Conservation (phyloP, 2,888 invertebrate species). For the Oxystoma pomonae region DNA sequence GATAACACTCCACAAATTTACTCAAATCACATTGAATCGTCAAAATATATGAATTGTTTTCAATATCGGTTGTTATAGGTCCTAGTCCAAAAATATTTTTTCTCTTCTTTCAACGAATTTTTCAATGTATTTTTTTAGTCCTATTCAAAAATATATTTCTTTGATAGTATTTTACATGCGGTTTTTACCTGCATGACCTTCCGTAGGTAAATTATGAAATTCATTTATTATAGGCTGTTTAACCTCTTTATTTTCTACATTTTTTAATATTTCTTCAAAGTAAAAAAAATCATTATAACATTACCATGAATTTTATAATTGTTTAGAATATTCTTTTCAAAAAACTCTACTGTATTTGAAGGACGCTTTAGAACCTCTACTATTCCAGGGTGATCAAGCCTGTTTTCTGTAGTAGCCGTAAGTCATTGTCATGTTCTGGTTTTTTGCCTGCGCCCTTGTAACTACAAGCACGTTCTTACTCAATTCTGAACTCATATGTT, state of each 20-base stretch:
- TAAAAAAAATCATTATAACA: not conserved
- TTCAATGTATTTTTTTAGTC: too few relatives aligned
- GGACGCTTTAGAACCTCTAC: conserved; percentile 17
- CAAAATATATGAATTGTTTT: too few relatives aligned
- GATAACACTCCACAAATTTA: conserved; percentile 20
- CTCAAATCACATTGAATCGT: conserved; percentile 23
- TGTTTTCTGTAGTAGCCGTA: conserved; percentile 7
- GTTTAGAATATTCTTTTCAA: not conserved
- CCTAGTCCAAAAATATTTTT: too few relatives aligned
- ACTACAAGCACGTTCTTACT: not conserved
- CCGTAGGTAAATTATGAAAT: too few relatives aligned
- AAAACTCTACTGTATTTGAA: conserved; percentile 9
- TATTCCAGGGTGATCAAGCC: conserved; percentile 19
- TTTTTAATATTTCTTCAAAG: not conserved
- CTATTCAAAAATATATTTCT: too few relatives aligned
- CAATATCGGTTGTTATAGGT: too few relatives aligned
- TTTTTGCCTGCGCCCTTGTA: not conserved
- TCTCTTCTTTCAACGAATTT: too few relatives aligned
- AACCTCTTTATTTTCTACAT: too few relatives aligned
- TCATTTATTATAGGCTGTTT: too few relatives aligned
- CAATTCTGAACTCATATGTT: not conserved
- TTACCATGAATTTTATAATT: not conserved
- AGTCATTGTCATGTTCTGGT: not conserved
- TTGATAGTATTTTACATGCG: too few relatives aligned
- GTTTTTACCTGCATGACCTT: too few relatives aligned